Base-by-base conservation (phyloP, 1,140 invertebrate genomes). In the Papilio aristodemus region DNA sequence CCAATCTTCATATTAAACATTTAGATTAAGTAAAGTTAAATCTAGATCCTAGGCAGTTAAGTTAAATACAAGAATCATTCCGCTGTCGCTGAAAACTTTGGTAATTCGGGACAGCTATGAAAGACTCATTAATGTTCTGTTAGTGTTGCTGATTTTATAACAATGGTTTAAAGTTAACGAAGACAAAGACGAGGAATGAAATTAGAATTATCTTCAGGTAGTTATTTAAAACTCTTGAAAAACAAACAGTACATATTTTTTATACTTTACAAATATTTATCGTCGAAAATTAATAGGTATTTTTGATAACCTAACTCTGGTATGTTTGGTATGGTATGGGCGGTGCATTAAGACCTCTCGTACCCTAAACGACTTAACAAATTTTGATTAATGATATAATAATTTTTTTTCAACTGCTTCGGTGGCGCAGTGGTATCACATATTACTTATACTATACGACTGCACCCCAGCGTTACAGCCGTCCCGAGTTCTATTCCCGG, bases 41-140 rank as follows among this genome's bases (percentile, higher is more conserved):
- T 54, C 46, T 54, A 54, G 46, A 54, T 54, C 46, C n/a, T 54
- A 54, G 46, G 19, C 46, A 22, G 46, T 54, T 54, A 54, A 54
- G 46, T 54, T 54, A 54, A 54, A 54, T 54, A 54, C 46, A 54
- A 54, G 46, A 22, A 54, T 54, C 46, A 22, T 54, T 54, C 46
- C 46, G 19, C 19, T 54, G 11, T 54, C 19, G 43, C 17, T 10
- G 43, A 54, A 54, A 54, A 54, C 46, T 54, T 54, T 54, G 4
- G 46, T 25, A 54, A 54, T 54, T 54, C 46, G 10, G 19, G 10
- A 54, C 46, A 46, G 46, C 46, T 54, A 54, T 54, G 10, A 19
- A 54, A 54, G 46, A 54, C 46, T 54, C 46, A 54, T 54, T 54
- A 54, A 54, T 54, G 46, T 54, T 54, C 46, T 54, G 46, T 54